Base-by-base conservation (phyloP, 1,140 invertebrate genomes). In the Maconellicoccus hirsutus region DNA sequence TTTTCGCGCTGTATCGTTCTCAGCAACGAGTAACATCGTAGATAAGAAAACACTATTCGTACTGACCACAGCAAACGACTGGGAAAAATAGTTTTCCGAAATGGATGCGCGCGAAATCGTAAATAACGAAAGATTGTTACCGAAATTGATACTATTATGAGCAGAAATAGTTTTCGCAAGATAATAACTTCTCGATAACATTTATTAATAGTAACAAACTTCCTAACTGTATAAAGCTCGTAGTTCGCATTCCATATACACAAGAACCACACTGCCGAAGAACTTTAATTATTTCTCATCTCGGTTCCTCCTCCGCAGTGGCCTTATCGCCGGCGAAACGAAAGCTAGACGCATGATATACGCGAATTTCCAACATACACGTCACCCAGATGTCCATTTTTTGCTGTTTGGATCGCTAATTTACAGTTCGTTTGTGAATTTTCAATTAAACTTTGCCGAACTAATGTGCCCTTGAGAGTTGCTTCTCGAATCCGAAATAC, bases 111-210 rank as follows among this genome's bases (percentile, higher is more conserved):
- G 12, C 42, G 2, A 52, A 52, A 52, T 52, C 42, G 42, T 52
- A 52, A 52, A 52, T 52, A 52, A 52, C 42, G n/a, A 52, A 52
- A 52, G 42, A 52, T 52, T 52, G 42, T 52, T 52, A 19, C 42
- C n/a, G n/a, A 52, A 52, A 52, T 52, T 52, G 42, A 52, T 52
- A 52, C 42, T 16, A 52, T 52, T 52, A 52, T 52, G 10, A 16
- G 6, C 42, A 14, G 42, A 52, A 52, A 52, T 52, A 52, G 42
- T 52, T 52, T 52, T 52, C 42, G n/a, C n/a, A 52, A 52, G 42
- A 52, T 52, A 52, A 52, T 52, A 52, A 52, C 42, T 52, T 52
- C 42, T 52, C 42, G 42, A 52, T 52, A 52, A 52, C 42, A 52
- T 52, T 52, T 52, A 52, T 52, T 52, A 52, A 52, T 52, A 52